A percentile compares a stretch with the other conserved stretches of the same genome.
Conservation (phyloP, 2,888 invertebrate genomes). For the Heliconius hortense region DNA sequence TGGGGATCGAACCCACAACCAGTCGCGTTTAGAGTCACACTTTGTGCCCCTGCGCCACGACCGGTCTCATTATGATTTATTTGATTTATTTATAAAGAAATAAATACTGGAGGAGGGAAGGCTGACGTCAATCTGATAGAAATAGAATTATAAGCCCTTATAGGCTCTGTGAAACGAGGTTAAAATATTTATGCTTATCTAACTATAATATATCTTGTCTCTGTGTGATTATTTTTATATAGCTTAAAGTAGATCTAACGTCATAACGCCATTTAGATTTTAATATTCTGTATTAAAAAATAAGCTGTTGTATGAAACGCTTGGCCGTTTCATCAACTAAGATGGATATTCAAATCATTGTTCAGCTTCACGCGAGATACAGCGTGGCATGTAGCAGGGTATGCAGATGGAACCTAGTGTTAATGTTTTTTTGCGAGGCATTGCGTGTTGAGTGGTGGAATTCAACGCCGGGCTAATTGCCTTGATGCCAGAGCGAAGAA, state of each 20-base stretch:
- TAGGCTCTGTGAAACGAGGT: slow-evolving; percentile 1
- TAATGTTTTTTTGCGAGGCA: no score
- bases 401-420: no score
- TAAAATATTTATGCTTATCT: slow-evolving; percentile 2
- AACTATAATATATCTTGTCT: not conserved
- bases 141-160: slow-evolving; percentile 11
- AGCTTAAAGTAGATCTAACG: not conserved
- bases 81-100: not conserved
- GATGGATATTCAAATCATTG: no score
- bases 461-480: no score
- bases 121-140: not conserved
- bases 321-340: not conserved
- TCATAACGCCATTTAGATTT: not conserved
- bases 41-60: no score
- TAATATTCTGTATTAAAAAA: not conserved
- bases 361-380: no score
- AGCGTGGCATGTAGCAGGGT: no score
- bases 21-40: no score
- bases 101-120: not conserved
- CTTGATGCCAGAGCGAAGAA: no score
- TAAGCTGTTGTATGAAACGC: not conserved
- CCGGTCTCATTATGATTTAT: no score
- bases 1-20: no score
- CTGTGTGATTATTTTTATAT: not conserved
- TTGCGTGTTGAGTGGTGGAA: no score